Evolutionary conservation across 2,113 vertebrate genomes (phyloP).

Genomic region (Ovis canadensis): DNA sequence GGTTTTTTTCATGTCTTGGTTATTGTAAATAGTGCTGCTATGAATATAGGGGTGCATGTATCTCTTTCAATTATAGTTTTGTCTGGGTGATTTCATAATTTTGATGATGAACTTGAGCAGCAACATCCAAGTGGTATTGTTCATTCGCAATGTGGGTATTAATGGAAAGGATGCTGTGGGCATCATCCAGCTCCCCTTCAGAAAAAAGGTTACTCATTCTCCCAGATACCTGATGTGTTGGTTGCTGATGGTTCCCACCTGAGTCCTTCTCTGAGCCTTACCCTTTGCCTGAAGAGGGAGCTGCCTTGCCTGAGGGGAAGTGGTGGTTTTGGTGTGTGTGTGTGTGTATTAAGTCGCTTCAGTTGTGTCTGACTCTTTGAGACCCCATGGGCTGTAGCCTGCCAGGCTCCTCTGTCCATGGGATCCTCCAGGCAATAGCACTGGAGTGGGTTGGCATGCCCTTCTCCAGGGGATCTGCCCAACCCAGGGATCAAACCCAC

Average conservation of each 20-base stretch:
- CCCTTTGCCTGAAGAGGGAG: neutral
- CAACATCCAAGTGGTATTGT: neutral
- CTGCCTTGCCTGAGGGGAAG: neutral
- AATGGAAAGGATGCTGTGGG: neutral
- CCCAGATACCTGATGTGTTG: neutral
- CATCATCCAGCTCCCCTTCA: rapidly evolving
- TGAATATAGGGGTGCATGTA: neutral
- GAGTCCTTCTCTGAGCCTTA: neutral
- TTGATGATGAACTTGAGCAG: neutral
- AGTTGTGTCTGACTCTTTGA: neutral
- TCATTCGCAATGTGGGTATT: neutral
- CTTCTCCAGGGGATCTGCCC: neutral
- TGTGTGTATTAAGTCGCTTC: neutral
- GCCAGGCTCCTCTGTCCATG: neutral
- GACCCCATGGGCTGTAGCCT: neutral
- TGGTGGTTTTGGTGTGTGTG: neutral
- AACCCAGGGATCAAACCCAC: neutral
- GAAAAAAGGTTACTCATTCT: neutral
- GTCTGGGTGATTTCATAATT: neutral
- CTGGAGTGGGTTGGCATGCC: neutral
- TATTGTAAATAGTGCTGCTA: neutral
- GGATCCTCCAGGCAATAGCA: neutral
- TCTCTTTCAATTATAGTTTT: neutral
- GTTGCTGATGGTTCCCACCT: neutral
- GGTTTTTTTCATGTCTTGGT: neutral